A percentile compares a stretch with the other conserved stretches of the same genome.
These are phyloP conservation scores for Megaceryle alcyon DNA, from an alignment of 2,797 vertebrate genomes.

Conservation along the genomic window DNA sequence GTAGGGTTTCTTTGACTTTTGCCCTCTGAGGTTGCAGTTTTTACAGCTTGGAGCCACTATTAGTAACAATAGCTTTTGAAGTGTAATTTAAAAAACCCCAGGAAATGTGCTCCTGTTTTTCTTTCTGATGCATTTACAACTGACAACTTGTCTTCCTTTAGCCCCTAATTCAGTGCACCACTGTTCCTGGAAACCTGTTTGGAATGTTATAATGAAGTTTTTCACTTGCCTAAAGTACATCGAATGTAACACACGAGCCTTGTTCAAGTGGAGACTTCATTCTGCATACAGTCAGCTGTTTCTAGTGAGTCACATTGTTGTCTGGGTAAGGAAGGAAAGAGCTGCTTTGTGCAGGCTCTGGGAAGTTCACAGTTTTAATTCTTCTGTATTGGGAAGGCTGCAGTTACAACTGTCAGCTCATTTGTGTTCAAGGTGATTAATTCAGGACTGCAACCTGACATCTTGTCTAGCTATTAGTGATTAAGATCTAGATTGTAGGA, in stretches of 20 bases:
- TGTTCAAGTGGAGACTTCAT: neutral
- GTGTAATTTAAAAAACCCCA: slow-evolving; percentile 65
- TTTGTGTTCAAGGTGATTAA: neutral
- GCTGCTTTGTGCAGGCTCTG: neutral
- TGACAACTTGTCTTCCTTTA: slow-evolving; percentile 33
- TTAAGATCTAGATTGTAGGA: neutral
- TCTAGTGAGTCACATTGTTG: neutral
- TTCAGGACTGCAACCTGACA: neutral
- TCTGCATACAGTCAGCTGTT: neutral
- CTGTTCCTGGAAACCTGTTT: slow-evolving; percentile 37
- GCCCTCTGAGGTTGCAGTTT: slow-evolving; percentile 35
- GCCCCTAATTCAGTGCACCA: neutral
- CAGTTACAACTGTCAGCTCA: neutral
- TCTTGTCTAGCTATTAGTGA: neutral
- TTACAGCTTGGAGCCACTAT: slow-evolving; percentile 57
- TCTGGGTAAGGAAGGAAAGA: neutral
- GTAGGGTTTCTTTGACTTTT: slow-evolving; percentile 66
- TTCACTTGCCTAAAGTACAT: slow-evolving; percentile 29
- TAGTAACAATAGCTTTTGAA: slow-evolving; percentile 61
- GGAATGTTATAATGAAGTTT: slow-evolving; percentile 45
- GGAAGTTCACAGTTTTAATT: neutral
- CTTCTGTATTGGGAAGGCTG: neutral
- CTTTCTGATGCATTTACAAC: slow-evolving; percentile 68
- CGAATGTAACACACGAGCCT: neutral
- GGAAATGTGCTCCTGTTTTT: slow-evolving; percentile 70